Evolutionary conservation across 2,888 invertebrate species (phyloP), one percentile per base, ranked within the genome.

Genomic region (Netelia virgata): DNA sequence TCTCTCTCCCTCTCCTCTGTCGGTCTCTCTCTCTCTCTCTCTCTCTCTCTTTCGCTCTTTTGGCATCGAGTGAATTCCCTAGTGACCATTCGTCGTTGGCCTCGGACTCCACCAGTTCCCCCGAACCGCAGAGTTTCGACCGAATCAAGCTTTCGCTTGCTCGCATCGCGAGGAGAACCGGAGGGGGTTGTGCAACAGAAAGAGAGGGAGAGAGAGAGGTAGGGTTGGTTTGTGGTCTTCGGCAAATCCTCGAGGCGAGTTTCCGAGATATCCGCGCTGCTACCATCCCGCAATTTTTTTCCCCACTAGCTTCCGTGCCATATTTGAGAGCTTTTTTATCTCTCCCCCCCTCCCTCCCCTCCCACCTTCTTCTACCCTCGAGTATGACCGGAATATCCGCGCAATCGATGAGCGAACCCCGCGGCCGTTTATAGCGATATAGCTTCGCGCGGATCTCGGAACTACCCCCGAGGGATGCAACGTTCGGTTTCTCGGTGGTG

Each of bases 11-110:
- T 68, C 66, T 43, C 66, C 68, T 47, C 68, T 57, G 41, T 74
- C 74, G 41, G 61, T 43, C 59, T 70, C 69, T 64, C 50, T 77
- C 70, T 61, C 63, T 61, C 70, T 20, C 50, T 63, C 50, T 28
- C 28, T 1, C 36, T n/a, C 43, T 75, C 66, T 64, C 16, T 23
- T 41, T 16, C 41, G 63, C 16, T 64, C 73, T 47, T 73, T 55
- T 20, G 64, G 74, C 63, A 50, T 69, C 69, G 74, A 77, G 64
- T 64, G 47, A 82, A 84, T 84, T 81, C 84, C 72, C 84, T 50
- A 61, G 64, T 74, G 84, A 77, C 81, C 81, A 74, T 78, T 81
- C 57, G 73, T 78, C 77, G 81, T 47, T 55, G 43, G 63, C 23
- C 81, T 70, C 77, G 23, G 77, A 64, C 63, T 66, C 28, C 55